Conservation (phyloP, 2,797 vertebrate genomes). For the Pagetopsis macropterus region DNA sequence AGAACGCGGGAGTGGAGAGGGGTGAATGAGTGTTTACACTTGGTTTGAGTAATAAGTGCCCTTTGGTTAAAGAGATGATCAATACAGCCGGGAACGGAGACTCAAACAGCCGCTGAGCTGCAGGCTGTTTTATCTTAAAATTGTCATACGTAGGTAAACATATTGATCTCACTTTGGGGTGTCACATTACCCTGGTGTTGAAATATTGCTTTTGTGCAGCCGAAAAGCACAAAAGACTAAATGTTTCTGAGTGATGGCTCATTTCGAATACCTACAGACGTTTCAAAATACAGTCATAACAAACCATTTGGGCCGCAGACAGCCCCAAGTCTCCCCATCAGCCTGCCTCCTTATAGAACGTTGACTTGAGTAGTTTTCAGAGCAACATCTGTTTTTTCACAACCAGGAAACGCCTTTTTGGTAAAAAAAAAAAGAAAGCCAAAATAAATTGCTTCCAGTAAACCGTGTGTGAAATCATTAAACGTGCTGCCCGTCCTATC, state of each 20-base stretch:
- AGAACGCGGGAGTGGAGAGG: slow-evolving; percentile 12
- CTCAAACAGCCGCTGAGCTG: slow-evolving; percentile 41
- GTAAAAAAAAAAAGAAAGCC: neutral
- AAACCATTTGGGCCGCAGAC: too few relatives aligned
- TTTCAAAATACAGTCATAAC: too few relatives aligned
- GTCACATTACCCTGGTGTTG: too few relatives aligned
- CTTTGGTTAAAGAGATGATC: slow-evolving; percentile 46
- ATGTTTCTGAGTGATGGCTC: too few relatives aligned
- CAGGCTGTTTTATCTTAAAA: slow-evolving; percentile 51
- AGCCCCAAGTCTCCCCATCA: too few relatives aligned
- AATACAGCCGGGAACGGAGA: slow-evolving; percentile 39
- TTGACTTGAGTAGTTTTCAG: neutral
- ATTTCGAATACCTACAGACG: too few relatives aligned
- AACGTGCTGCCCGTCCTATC: neutral
- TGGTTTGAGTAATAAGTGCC: slow-evolving; percentile 20
- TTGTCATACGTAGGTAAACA: slow-evolving; percentile 40
- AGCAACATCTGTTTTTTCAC: slow-evolving; percentile 31
- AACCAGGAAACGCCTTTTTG: slow-evolving; percentile 18
- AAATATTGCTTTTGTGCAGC: too few relatives aligned
- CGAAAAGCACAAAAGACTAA: too few relatives aligned
- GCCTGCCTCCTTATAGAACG: too few relatives aligned
- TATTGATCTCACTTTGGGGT: slow-evolving; percentile 29
- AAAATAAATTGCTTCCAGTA: slow-evolving; percentile 2
- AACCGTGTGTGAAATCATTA: slow-evolving; percentile 1
- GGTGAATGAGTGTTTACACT: slow-evolving; percentile 19